phyloP scores from a whole-genome alignment of 2,888 invertebrate genomes.

The Hirtodrosophila duncani region DNA sequence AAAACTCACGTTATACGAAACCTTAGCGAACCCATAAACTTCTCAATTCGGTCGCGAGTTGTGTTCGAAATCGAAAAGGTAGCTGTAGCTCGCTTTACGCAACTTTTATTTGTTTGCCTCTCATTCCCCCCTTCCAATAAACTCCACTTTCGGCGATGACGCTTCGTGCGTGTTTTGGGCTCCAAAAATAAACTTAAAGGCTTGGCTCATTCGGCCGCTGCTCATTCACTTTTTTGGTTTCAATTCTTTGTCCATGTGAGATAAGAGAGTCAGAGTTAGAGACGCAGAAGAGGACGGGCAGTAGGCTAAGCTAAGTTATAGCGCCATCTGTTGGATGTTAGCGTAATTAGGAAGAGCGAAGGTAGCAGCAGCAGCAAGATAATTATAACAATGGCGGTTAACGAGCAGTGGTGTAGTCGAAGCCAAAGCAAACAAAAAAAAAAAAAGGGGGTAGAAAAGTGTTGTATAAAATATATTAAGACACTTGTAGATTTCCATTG shows the following conservation, averaged over 20 bases:
- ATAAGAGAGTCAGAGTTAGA: too few relatives aligned
- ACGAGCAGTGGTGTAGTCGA: too few relatives aligned
- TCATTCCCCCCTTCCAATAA: background rate
- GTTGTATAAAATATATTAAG: too few relatives aligned
- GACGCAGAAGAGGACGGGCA: conserved; percentile 19
- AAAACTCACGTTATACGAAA: too few relatives aligned
- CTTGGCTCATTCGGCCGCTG: conserved; percentile 30
- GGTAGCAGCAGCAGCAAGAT: too few relatives aligned
- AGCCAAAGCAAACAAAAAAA: too few relatives aligned
- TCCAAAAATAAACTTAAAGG: conserved; percentile 27
- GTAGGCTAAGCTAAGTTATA: conserved; percentile 20
- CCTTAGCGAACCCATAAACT: conserved; percentile 46
- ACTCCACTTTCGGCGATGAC: conserved; percentile 17
- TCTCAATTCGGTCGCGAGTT: too few relatives aligned
- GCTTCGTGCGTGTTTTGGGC: conserved; percentile 29
- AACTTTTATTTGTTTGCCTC: conserved; percentile 11
- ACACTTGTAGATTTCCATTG: too few relatives aligned
- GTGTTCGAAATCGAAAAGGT: too few relatives aligned
- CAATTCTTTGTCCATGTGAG: background rate
- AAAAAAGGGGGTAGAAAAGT: too few relatives aligned
- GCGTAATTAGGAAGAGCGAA: conserved; percentile 38
- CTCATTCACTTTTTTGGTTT: conserved; percentile 17
- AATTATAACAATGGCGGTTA: too few relatives aligned
- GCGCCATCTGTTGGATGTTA: conserved; percentile 58
- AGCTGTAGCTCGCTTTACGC: conserved; percentile 23